Evolutionary conservation across 2,888 invertebrate genomes (phyloP).

Genomic region (Vanessa cardui): DNA sequence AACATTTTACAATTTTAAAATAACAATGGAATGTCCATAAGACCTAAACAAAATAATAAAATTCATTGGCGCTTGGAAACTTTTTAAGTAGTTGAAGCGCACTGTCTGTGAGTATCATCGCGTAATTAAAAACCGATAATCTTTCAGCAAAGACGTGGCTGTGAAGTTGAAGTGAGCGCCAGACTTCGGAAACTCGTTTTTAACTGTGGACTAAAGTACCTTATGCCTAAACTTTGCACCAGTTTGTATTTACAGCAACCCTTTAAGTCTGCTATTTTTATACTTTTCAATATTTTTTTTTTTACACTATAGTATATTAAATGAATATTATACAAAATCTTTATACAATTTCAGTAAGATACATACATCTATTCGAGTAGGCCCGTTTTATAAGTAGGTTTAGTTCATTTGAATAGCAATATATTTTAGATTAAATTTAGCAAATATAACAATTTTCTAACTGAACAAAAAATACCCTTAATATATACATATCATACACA

Average conservation of each 20-base stretch:
- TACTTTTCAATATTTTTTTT: too few relatives aligned
- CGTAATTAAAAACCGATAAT: conserved; percentile 67
- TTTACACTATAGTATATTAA: too few relatives aligned
- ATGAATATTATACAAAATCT: too few relatives aligned
- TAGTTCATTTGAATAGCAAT: too few relatives aligned
- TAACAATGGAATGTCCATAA: neutral
- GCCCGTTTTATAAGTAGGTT: too few relatives aligned
- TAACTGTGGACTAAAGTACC: conserved; percentile 8
- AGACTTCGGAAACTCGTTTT: conserved; percentile 20
- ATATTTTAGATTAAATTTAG: too few relatives aligned
- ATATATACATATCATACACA: too few relatives aligned
- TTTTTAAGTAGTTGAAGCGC: conserved; percentile 14
- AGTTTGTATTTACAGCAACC: neutral
- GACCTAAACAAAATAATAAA: conserved; percentile 19
- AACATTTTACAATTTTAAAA: conserved; percentile 1
- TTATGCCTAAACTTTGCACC: conserved; percentile 10
- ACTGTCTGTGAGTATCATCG: conserved; percentile 27
- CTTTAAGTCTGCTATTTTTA: neutral
- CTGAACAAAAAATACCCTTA: too few relatives aligned
- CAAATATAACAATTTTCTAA: too few relatives aligned
- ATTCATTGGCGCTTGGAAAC: neutral
- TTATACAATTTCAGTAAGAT: too few relatives aligned
- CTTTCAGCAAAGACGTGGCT: conserved; percentile 44
- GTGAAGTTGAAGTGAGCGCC: conserved; percentile 24
- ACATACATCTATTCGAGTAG: too few relatives aligned